Percentiles rank a stretch among this genome's conserved stretches.
phyloP scores from a whole-genome alignment of 2,888 invertebrate genomes.

The Orthonychiurus folsomi region DNA sequence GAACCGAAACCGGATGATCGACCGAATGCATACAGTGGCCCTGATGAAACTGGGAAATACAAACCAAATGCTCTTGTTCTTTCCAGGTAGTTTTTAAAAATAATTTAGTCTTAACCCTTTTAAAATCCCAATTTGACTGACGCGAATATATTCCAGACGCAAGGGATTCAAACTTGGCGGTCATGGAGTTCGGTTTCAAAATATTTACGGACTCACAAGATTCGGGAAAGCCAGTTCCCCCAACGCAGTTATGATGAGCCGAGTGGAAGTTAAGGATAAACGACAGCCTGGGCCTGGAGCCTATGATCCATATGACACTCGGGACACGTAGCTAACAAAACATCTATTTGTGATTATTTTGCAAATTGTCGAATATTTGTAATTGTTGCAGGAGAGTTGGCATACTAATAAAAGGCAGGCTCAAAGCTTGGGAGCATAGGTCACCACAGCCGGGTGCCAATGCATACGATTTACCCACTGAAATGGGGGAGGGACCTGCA shows the following conservation, averaged over 20 bases:
- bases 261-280: constrained; percentile 12
- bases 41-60: neutral
- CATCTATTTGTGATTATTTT: neutral
- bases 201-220: constrained; percentile 20
- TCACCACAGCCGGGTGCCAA: constrained; percentile 15
- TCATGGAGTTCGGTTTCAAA: constrained; percentile 9
- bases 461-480: constrained; percentile 11
- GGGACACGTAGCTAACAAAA: neutral
- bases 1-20: neutral
- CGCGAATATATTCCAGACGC: neutral
- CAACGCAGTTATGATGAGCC: constrained; percentile 19
- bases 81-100: neutral
- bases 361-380: constrained; percentile 7
- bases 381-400: constrained; percentile 17
- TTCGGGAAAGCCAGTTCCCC: constrained; percentile 21
- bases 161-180: too few relatives aligned
- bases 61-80: neutral
- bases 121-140: neutral
- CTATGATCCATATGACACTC: constrained; percentile 12
- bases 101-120: neutral
- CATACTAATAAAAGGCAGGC: constrained; percentile 24
- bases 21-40: neutral
- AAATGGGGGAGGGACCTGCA: constrained; percentile 18
- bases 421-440: neutral
- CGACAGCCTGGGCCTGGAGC: constrained; percentile 20